Conservation (phyloP, 1,140 invertebrate species). For the Chelonus insularis region DNA sequence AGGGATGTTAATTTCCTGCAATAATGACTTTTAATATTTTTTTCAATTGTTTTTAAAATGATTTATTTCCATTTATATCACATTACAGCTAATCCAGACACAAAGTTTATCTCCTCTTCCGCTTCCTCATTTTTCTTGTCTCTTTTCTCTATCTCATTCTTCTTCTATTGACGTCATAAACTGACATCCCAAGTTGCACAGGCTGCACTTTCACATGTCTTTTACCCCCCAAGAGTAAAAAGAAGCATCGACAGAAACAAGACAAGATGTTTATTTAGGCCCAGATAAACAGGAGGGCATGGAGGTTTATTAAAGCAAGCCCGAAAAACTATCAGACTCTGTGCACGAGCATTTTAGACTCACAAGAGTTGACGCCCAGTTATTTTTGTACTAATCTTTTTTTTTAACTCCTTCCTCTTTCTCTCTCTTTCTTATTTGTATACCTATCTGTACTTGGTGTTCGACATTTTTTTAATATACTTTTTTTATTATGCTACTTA, state of each 20-base stretch:
- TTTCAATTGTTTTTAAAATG: too few species aligned
- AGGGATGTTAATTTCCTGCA: too few species aligned
- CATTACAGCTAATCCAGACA: too few species aligned
- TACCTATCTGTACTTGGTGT: neutral
- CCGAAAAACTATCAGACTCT: constrained; percentile 2
- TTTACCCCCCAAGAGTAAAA: neutral
- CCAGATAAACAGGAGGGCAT: constrained; percentile 8
- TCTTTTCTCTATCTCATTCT: neutral
- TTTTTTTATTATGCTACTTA: neutral
- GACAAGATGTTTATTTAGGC: constrained; percentile 1
- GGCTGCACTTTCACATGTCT: neutral
- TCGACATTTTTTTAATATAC: neutral
- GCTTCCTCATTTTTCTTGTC: neutral
- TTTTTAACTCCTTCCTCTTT: constrained; percentile 5
- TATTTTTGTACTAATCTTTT: constrained; percentile 1
- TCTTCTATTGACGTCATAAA: constrained; percentile 6
- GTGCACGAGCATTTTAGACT: neutral
- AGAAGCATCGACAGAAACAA: neutral
- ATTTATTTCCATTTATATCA: too few species aligned
- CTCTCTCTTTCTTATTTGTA: neutral
- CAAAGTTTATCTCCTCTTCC: neutral
- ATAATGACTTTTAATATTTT: too few species aligned
- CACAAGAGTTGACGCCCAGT: constrained; percentile 8
- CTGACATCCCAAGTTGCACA: neutral
- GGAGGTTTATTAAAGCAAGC: constrained; percentile 14